Conservation (phyloP, 2,888 invertebrate genomes). For the Exocentrus adspersus region DNA sequence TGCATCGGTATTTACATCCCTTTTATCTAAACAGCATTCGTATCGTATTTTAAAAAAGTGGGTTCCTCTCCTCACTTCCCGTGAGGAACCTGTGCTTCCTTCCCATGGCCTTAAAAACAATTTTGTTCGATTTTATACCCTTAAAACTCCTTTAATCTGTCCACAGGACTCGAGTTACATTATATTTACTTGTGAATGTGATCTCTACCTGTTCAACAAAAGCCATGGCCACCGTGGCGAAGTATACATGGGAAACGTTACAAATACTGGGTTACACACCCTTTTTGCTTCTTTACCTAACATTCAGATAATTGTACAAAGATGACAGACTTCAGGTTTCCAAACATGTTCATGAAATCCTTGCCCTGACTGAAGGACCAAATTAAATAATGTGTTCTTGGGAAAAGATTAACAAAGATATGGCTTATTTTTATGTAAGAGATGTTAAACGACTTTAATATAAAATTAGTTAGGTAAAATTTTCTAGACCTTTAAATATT, state of each 20-base stretch:
- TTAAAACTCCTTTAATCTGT: constrained; percentile 19
- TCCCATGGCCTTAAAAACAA: constrained; percentile 24
- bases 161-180: constrained; percentile 24
- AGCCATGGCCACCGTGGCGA: constrained; percentile 16
- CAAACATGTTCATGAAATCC: constrained; percentile 34
- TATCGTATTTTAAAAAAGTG: neutral
- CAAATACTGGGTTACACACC: constrained; percentile 30
- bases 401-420: neutral
- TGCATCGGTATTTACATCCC: too few species aligned
- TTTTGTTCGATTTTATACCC: constrained; percentile 21
- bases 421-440: neutral
- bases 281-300: constrained; percentile 28
- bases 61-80: too few species aligned
- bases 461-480: too few species aligned
- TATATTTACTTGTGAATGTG: constrained; percentile 26
- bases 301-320: constrained; percentile 27
- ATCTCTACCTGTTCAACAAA: constrained; percentile 28
- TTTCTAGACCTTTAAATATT: too few species aligned
- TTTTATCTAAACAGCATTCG: too few species aligned
- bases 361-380: constrained; percentile 12
- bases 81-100: constrained; percentile 25
- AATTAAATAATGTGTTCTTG: constrained; percentile 18
- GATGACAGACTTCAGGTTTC: constrained; percentile 35
- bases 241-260: constrained; percentile 28
- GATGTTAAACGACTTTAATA: too few species aligned